Evolutionary conservation across 1,140 invertebrate species (phyloP).

Genomic region (Radopholus similis): DNA sequence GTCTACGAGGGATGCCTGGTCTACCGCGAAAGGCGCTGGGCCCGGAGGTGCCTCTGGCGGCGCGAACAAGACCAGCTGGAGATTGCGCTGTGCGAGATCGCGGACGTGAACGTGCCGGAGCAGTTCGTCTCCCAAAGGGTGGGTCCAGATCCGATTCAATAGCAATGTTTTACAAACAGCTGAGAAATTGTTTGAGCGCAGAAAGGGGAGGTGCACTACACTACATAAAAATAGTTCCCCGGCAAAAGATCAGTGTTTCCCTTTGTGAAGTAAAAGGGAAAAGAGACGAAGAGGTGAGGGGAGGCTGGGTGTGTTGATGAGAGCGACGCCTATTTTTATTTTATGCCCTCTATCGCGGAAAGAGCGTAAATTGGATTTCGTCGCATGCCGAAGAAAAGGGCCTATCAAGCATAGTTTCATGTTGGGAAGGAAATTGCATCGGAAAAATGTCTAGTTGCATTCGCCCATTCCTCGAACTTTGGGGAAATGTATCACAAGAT

Average conservation of each 20-base stretch:
- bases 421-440: conserved; percentile 3
- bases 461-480: not conserved
- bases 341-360: too few species aligned
- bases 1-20: conserved; percentile 42
- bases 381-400: too few species aligned
- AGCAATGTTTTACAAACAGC: conserved; percentile 1
- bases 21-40: conserved; percentile 32
- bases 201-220: too few species aligned
- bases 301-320: not conserved
- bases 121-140: conserved; percentile 43
- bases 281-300: not conserved
- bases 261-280: too few species aligned
- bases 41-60: conserved; percentile 30
- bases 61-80: conserved; percentile 27
- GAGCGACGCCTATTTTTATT: not conserved
- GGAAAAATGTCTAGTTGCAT: not conserved
- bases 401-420: too few species aligned
- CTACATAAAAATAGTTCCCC: too few species aligned
- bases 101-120: conserved; percentile 40
- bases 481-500: too few species aligned
- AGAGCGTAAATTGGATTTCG: too few species aligned
- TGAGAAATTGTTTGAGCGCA: not conserved
- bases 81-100: conserved; percentile 39
- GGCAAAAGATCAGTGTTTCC: too few species aligned
- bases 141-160: conserved; percentile 1